Percentiles rank a stretch among this genome's conserved stretches.
Evolutionary conservation across 2,113 vertebrate genomes (phyloP).

Genomic region (Oenanthe melanoleuca): DNA sequence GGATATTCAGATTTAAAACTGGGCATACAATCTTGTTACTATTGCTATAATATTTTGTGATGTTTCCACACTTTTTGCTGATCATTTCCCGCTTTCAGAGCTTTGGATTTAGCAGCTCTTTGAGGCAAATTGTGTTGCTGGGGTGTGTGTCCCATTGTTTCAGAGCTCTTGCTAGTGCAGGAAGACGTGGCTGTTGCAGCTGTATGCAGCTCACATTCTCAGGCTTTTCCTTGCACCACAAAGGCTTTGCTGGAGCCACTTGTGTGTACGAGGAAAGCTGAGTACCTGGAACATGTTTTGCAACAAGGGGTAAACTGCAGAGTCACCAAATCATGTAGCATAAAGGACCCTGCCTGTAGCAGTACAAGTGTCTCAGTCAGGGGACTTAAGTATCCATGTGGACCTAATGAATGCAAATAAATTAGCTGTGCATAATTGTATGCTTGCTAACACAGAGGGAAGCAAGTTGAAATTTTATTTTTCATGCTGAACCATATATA

Average conservation of each 20-base stretch:
- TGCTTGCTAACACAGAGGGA: not conserved
- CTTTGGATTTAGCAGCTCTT: not conserved
- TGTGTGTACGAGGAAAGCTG: not conserved
- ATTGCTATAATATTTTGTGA: not conserved
- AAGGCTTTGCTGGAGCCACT: not conserved
- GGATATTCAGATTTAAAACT: not conserved
- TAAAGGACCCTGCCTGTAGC: not conserved
- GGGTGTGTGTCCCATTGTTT: not conserved
- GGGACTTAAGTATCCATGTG: not conserved
- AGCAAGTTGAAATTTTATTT: not conserved
- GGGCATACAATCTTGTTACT: not conserved
- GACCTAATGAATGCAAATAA: not conserved
- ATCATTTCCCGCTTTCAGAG: not conserved
- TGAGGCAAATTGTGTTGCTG: not conserved
- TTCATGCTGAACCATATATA: not conserved
- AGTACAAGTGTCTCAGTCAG: not conserved
- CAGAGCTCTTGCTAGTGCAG: not conserved
- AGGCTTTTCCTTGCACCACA: not conserved
- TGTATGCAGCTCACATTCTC: slow-evolving; percentile 18
- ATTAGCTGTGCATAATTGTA: not conserved
- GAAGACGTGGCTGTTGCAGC: not conserved
- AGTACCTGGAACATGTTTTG: not conserved
- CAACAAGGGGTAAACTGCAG: not conserved
- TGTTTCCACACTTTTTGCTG: not conserved
- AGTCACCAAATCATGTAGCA: not conserved